Conservation (phyloP, 2,888 invertebrate species). For the Chymomyza caudatula region DNA sequence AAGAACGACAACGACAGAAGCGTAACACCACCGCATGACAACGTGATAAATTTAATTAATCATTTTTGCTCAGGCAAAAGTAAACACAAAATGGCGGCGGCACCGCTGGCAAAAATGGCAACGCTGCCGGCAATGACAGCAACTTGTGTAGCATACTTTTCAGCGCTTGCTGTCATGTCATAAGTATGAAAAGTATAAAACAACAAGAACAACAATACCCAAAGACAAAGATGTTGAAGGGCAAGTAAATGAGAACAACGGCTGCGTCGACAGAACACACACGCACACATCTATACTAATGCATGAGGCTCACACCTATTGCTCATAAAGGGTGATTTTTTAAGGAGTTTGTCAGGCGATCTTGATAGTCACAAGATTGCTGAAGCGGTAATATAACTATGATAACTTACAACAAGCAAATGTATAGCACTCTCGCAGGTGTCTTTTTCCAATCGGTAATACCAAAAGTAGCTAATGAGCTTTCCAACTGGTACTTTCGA, state of each 20-base stretch:
- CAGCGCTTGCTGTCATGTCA: constrained; percentile 34
- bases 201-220: constrained; percentile 27
- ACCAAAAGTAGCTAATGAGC: too few species aligned
- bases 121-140: neutral
- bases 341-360: too few species aligned
- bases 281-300: neutral
- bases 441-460: too few species aligned
- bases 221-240: constrained; percentile 20
- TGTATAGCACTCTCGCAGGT: too few species aligned
- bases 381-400: too few species aligned
- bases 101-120: neutral
- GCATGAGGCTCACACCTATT: too few species aligned
- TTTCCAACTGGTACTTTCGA: too few species aligned
- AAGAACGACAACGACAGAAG: constrained; percentile 26
- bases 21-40: constrained; percentile 18
- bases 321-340: too few species aligned
- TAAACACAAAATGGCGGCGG: constrained; percentile 60
- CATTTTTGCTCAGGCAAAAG: constrained; percentile 49
- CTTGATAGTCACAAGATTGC: too few species aligned
- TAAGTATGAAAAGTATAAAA: neutral
- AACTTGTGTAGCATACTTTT: constrained; percentile 30
- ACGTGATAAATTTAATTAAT: constrained; percentile 69
- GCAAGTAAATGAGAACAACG: neutral
- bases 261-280: neutral
- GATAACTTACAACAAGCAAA: too few species aligned